Percentiles rank a stretch among this genome's conserved stretches.
Evolutionary conservation across 2,113 vertebrate species (phyloP).

Genomic region (Chaenogobius annularis): DNA sequence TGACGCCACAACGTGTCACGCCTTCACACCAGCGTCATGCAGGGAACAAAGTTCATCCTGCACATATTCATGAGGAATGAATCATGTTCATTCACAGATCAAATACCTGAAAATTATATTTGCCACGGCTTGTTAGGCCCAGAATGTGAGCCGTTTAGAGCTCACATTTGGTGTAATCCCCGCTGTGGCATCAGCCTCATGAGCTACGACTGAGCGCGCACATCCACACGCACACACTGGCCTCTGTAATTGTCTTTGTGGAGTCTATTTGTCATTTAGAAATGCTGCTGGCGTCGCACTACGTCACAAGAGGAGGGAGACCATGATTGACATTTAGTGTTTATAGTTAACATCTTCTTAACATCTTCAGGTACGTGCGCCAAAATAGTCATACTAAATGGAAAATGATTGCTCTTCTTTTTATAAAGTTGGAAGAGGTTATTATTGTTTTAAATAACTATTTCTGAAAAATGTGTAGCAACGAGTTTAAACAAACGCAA

Average conservation of each 20-base stretch:
- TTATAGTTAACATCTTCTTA: constrained; percentile 46
- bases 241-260: not conserved
- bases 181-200: constrained; percentile 29
- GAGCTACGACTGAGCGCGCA: constrained; percentile 31
- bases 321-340: constrained; percentile 42
- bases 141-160: constrained; percentile 54
- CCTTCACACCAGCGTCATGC: too few relatives aligned
- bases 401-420: not conserved
- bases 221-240: not conserved
- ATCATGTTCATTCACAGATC: constrained; percentile 16
- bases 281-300: constrained; percentile 28
- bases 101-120: constrained; percentile 33
- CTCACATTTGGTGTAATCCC: constrained; percentile 60
- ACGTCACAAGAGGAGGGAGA: constrained; percentile 25
- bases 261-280: constrained; percentile 12
- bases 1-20: too few relatives aligned
- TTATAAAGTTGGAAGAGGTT: not conserved
- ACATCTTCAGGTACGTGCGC: constrained; percentile 9
- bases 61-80: not conserved
- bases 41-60: too few relatives aligned
- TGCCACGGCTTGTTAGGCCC: constrained; percentile 24
- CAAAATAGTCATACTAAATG: not conserved
- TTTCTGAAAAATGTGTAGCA: too few relatives aligned
- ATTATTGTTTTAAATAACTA: not conserved
- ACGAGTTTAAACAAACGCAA: too few relatives aligned